Evolutionary conservation across 2,888 invertebrate species (phyloP), one percentile per base, ranked within the genome.

Genomic region (Agelastica alni): DNA sequence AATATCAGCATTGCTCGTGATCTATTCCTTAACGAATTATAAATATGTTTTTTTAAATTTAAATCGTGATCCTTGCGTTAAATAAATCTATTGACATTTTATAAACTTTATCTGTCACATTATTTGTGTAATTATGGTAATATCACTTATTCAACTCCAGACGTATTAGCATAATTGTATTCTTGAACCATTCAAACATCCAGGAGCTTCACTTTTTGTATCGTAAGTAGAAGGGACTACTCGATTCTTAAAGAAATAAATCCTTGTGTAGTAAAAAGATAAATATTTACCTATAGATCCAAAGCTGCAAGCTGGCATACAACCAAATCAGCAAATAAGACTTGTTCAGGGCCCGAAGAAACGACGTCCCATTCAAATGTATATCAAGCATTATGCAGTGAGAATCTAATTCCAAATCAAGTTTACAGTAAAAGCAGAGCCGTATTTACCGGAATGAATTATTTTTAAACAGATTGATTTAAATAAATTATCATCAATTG

Each of bases 331-430:
- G 51, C 58, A 54, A 60, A 60, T 58, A 60, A 60, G 56, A 56
- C 58, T 53, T 53, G 47, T 44, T 51, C 20, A 37, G 48, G 48
- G 47, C 36, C 39, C 31, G 26, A 48, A 51, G 45, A 56, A 51
- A 34, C 53, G 44, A 34, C 53, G 44, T 56, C 49, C 52, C 53
- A 61, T 61, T 61, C 62, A 60, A 47, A 62, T 61, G 62, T 53
- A 61, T 57, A 61, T 58, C 52, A 49, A 37, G 58, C 42, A 56
- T 63, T 61, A 56, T 61, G 37, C 44, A 36, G 44, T 44, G 56
- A 58, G 58, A 65, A 62, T 63, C 60, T 63, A 63, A 64, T 64
- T 64, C 60, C 60, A 57, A 58, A 61, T 51, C 52, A 58, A 42
- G 60, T 47, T 57, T 60, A 10, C n/a, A n/a, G 1, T 20, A 39